These are phyloP conservation scores for Pipistrellus kuhlii DNA, from an alignment of 2,797 vertebrate genomes.

Conservation along the genomic window DNA sequence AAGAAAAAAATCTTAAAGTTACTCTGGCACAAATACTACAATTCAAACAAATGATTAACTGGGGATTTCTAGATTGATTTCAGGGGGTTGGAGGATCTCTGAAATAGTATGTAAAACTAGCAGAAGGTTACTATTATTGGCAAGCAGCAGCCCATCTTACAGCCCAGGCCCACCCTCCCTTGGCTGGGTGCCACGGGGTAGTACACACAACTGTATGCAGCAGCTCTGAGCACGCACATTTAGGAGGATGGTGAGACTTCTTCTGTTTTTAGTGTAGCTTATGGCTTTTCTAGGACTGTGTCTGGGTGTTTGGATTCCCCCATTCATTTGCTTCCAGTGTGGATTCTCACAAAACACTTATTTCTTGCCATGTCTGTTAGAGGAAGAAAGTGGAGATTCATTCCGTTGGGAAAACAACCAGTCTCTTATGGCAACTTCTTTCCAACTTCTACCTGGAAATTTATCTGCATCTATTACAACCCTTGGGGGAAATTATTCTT, in stretches of 20 bases:
- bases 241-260: neutral
- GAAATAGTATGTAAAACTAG: neutral
- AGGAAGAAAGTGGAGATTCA: neutral
- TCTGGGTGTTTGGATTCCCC: neutral
- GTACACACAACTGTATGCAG: rapidly evolving
- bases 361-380: neutral
- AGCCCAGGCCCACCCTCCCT: neutral
- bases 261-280: neutral
- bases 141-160: neutral
- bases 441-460: neutral
- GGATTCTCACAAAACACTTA: neutral
- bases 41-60: neutral
- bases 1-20: neutral
- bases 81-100: neutral
- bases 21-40: neutral
- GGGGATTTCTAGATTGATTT: neutral
- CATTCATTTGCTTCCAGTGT: neutral
- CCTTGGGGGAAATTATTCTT: neutral
- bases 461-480: neutral
- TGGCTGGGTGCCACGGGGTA: no score
- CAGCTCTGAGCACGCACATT: neutral
- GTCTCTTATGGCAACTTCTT: neutral
- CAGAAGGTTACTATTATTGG: neutral
- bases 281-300: neutral
- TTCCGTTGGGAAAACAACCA: neutral